Conservation (phyloP, 1,140 invertebrate species). For the Cyclina sinensis region DNA sequence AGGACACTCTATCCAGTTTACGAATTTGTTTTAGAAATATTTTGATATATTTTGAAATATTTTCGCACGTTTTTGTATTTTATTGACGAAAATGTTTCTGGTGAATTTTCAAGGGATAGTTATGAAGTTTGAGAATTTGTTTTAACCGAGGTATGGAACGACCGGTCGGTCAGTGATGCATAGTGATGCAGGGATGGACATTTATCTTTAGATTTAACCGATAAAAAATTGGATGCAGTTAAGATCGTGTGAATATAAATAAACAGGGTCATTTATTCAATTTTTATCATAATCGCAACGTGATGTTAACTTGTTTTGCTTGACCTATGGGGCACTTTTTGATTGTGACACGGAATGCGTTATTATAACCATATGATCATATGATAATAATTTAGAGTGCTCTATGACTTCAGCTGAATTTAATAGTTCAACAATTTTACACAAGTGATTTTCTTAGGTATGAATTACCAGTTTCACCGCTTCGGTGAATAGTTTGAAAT, state of each 20-base stretch:
- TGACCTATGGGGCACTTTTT: not conserved
- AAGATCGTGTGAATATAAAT: not conserved
- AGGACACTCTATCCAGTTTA: not conserved
- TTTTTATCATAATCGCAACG: not conserved
- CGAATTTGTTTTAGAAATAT: not conserved
- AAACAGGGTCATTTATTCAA: not conserved
- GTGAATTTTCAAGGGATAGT: too few species aligned
- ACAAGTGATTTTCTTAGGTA: not conserved
- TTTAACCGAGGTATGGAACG: too few species aligned
- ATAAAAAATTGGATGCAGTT: not conserved
- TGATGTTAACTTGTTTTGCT: not conserved
- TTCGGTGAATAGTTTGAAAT: not conserved
- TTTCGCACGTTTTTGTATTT: not conserved
- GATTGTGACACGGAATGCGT: not conserved
- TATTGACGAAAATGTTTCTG: not conserved
- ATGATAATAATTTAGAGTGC: not conserved
- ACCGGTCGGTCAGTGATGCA: not conserved
- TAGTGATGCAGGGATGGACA: not conserved
- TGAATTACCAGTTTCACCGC: not conserved
- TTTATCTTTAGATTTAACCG: constrained; percentile 1
- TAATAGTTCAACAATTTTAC: not conserved
- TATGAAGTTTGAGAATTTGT: too few species aligned
- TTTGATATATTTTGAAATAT: not conserved
- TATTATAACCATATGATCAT: too few species aligned
- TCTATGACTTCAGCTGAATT: not conserved